Evolutionary conservation across 1,140 invertebrate species (phyloP), one percentile per base, ranked within the genome.

Genomic region (Drosophila tsacasi): DNA sequence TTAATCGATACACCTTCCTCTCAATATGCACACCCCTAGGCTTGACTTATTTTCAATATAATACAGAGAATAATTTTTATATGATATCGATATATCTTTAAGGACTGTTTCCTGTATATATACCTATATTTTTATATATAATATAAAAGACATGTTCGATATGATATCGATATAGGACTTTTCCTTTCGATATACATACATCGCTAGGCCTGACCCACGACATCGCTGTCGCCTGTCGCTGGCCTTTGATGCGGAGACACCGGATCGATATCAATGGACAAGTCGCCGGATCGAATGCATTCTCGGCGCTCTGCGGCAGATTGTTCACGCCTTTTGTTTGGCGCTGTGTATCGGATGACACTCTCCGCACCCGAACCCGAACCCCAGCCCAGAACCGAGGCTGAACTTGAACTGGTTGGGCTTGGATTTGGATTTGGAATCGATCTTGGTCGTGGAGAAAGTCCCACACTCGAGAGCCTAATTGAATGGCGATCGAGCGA

Each of bases 321-420:
- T 46, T 57, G 37, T 46, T 58, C 49, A 68, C 64, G 64, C 35
- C 64, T 39, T 39, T 47, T 68, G 39, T 68, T 55, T 55, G 21
- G 39, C 15, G 9, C 40, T 37, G 32, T 19, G 30, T 68, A 55
- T 66, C 65, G 39, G 19, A 58, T 58, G 67, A 67, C 37, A 44
- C 32, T 37, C 32, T 35, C n/a, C 27, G n/a, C 10, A 17, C 8
- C 54, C 30, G 42, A 50, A 15, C 30, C 63, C 39, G 40, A 19
- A 40, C 47, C 63, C 37, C 71, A 61, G 49, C 52, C 21, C 52
- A 64, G 50, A 66, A 59, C 61, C 25, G 39, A 63, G 63, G 39
- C 40, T 32, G 76, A 79, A 65, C 76, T 68, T 76, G 64, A 77
- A 77, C 75, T 77, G 75, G 75, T 77, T 76, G 39, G 19, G 47